A percentile compares a stretch with the other conserved stretches of the same genome.
Conservation (phyloP, 1,140 invertebrate genomes). For the Zaprionus camerounensis region DNA sequence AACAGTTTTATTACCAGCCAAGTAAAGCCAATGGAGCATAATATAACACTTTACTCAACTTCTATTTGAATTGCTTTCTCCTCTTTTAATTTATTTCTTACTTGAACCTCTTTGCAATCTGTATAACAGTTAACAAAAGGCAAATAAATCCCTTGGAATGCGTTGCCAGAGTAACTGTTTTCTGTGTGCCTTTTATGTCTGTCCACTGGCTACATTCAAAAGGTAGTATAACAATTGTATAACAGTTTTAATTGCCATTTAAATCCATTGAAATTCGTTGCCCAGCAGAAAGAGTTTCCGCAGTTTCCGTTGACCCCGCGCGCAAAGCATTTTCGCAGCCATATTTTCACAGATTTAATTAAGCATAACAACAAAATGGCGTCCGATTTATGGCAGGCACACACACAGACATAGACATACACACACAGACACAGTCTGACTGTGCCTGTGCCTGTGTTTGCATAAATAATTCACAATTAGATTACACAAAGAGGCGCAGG, state of each 20-base stretch:
- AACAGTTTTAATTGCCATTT: conserved; percentile 10
- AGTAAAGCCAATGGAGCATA: not conserved
- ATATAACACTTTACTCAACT: not conserved
- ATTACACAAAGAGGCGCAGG: conserved; percentile 64
- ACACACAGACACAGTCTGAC: conserved; percentile 13
- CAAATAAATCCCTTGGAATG: not conserved
- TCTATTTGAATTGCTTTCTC: not conserved
- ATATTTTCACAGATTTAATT: conserved; percentile 49
- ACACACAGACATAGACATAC: not conserved
- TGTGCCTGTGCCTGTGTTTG: conserved; percentile 53
- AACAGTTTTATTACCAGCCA: not conserved
- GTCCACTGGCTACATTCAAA: not conserved
- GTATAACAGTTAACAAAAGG: not conserved
- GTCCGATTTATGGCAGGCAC: conserved; percentile 49
- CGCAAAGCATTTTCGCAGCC: not conserved
- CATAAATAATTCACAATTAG: conserved; percentile 79
- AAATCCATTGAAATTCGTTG: not conserved
- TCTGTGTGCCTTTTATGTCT: not conserved
- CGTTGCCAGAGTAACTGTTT: not conserved
- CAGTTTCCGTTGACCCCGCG: not conserved
- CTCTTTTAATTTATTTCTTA: not conserved
- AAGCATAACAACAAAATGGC: conserved; percentile 62
- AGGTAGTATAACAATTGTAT: conserved; percentile 4
- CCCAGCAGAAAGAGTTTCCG: not conserved
- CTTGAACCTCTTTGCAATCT: conserved; percentile 2